phyloP scores from a whole-genome alignment of 2,797 vertebrate species.

The Muraenolepis orangiensis region DNA sequence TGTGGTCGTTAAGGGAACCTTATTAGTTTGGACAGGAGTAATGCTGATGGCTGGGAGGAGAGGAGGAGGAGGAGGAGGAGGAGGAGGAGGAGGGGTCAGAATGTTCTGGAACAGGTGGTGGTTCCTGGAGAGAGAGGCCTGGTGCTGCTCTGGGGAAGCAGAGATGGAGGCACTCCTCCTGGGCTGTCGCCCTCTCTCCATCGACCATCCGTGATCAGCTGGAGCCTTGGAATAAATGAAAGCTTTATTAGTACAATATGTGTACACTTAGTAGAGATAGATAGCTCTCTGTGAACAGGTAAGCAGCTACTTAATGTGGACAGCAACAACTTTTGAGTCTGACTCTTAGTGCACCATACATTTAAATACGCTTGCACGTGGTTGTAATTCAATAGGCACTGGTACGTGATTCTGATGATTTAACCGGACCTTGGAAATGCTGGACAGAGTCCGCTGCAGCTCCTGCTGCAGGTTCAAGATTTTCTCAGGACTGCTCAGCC shows the following conservation, averaged over 20 bases:
- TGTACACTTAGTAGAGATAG: background rate
- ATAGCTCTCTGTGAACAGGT: background rate
- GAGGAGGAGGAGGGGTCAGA: background rate
- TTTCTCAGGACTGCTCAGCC: slow-evolving; percentile 64
- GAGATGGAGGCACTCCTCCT: slow-evolving; percentile 37
- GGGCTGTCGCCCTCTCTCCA: slow-evolving; percentile 46
- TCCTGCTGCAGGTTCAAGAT: slow-evolving; percentile 67
- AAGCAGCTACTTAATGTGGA: too few species aligned
- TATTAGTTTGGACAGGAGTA: slow-evolving; percentile 14
- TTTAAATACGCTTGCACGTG: too few species aligned
- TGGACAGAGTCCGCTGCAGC: slow-evolving; percentile 57
- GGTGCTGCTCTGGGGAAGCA: slow-evolving; percentile 22
- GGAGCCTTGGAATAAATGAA: slow-evolving; percentile 40
- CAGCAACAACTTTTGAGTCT: too few species aligned
- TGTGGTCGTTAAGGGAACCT: slow-evolving; percentile 22
- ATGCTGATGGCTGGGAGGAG: slow-evolving; percentile 15
- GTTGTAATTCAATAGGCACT: too few species aligned
- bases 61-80: background rate
- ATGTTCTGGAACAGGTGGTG: slow-evolving; percentile 16
- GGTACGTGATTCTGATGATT: background rate
- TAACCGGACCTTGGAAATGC: slow-evolving; percentile 58
- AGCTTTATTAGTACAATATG: background rate
- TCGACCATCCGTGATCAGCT: slow-evolving; percentile 2
- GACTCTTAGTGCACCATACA: too few species aligned
- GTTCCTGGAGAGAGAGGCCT: slow-evolving; percentile 24